Evolutionary conservation across 2,888 invertebrate genomes (phyloP).

Genomic region (Magallana nippona): DNA sequence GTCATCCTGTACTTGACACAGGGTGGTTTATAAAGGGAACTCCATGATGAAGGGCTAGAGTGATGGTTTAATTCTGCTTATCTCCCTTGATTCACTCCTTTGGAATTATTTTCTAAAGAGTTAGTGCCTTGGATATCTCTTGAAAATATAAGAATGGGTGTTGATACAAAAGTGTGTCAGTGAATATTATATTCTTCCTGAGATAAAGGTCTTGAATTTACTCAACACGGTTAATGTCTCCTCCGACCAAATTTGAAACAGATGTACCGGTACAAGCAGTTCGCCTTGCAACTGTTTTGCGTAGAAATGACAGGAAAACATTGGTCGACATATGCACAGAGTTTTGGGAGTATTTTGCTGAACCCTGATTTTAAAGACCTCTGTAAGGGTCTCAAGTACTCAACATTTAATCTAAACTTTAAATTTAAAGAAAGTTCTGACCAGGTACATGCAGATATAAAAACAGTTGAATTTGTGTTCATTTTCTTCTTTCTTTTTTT

Average conservation of each 20-base stretch:
- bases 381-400: neutral
- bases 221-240: too few species aligned
- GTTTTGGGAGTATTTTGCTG: neutral
- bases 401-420: too few species aligned
- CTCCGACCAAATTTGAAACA: too few species aligned
- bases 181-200: neutral
- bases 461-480: too few species aligned
- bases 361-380: neutral
- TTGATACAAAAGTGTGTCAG: neutral
- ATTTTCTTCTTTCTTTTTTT: too few species aligned
- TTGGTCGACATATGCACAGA: neutral
- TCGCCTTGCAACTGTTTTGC: too few species aligned
- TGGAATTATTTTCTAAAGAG: slow-evolving; percentile 3
- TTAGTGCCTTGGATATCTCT: neutral
- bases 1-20: neutral
- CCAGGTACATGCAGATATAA: too few species aligned
- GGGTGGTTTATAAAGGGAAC: neutral
- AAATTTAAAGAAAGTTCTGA: too few species aligned
- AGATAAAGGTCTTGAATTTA: too few species aligned
- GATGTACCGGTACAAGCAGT: too few species aligned
- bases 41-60: neutral
- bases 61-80: neutral
- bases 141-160: too few species aligned
- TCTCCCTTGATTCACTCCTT: slow-evolving; percentile 15
- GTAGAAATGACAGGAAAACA: too few species aligned